Evolutionary conservation across 1,140 invertebrate species (phyloP).

Genomic region (Microvelia longipes): DNA sequence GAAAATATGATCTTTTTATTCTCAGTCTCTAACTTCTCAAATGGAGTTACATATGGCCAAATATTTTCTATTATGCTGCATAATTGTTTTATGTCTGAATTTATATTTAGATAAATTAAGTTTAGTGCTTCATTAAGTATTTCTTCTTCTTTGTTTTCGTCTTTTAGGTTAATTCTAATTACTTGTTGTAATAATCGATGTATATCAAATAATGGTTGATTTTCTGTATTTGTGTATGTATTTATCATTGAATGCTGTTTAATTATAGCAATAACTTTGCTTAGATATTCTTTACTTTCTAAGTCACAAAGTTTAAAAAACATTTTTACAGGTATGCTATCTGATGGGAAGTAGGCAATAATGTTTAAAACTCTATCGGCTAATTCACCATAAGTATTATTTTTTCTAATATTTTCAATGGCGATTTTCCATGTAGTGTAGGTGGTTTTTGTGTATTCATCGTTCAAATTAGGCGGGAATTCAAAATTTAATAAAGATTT

Average conservation of each 20-base stretch:
- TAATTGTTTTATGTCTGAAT: not conserved
- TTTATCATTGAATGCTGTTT: not conserved
- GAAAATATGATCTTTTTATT: not conserved
- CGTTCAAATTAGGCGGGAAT: not conserved
- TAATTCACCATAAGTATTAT: not conserved
- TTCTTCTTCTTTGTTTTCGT: not conserved
- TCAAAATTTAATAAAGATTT: not conserved
- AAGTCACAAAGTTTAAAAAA: not conserved
- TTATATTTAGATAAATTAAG: not conserved
- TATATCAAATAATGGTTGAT: not conserved
- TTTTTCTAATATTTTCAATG: not conserved
- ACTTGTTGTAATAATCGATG: not conserved
- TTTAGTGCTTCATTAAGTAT: not conserved
- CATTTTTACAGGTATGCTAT: not conserved
- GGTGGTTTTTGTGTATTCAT: not conserved
- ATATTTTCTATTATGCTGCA: not conserved
- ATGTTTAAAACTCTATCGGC: not conserved
- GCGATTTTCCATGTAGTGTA: not conserved
- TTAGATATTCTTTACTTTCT: not conserved
- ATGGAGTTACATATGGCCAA: not conserved
- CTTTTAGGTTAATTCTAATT: not conserved
- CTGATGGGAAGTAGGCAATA: not conserved
- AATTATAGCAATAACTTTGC: not conserved
- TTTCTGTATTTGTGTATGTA: not conserved
- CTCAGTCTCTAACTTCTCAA: not conserved